phyloP scores from a whole-genome alignment of 2,888 invertebrate species.

The Kryphioiulus occultus region DNA sequence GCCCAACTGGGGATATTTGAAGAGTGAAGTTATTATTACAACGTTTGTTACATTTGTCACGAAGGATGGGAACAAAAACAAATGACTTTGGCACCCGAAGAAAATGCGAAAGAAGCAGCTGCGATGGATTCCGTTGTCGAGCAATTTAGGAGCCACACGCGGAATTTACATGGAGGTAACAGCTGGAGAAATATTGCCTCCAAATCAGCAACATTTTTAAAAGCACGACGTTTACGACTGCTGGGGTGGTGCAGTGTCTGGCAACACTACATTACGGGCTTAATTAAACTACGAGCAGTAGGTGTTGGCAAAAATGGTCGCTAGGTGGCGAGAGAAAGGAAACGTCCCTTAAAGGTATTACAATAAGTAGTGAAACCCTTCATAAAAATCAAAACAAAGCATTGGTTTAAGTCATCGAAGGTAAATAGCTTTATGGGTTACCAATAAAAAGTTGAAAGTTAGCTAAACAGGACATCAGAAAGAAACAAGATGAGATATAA shows the following conservation, averaged over 20 bases:
- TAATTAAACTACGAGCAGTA: neutral
- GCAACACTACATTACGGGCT: constrained; percentile 10
- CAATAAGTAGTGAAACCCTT: neutral
- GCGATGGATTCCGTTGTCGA: neutral
- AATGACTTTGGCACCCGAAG: constrained; percentile 20
- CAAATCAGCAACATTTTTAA: constrained; percentile 11
- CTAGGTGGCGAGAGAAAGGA: neutral
- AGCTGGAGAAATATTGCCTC: constrained; percentile 26
- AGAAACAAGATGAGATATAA: no score
- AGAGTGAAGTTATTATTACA: constrained; percentile 35
- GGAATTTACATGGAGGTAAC: constrained; percentile 12
- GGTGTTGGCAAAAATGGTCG: neutral
- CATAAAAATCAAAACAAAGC: no score
- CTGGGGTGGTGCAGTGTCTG: neutral
- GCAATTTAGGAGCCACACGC: constrained; percentile 26
- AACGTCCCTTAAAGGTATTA: neutral
- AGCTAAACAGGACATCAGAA: no score
- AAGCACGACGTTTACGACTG: neutral
- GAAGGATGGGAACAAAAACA: constrained; percentile 26
- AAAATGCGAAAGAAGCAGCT: constrained; percentile 20
- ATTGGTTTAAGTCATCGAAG: no score
- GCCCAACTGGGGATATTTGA: constrained; percentile 22
- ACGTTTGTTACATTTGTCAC: constrained; percentile 25
- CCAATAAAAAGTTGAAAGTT: no score
- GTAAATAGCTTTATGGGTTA: no score